These are phyloP conservation scores for Candidula unifasciata DNA, from an alignment of 2,888 invertebrate genomes.

Conservation along the genomic window DNA sequence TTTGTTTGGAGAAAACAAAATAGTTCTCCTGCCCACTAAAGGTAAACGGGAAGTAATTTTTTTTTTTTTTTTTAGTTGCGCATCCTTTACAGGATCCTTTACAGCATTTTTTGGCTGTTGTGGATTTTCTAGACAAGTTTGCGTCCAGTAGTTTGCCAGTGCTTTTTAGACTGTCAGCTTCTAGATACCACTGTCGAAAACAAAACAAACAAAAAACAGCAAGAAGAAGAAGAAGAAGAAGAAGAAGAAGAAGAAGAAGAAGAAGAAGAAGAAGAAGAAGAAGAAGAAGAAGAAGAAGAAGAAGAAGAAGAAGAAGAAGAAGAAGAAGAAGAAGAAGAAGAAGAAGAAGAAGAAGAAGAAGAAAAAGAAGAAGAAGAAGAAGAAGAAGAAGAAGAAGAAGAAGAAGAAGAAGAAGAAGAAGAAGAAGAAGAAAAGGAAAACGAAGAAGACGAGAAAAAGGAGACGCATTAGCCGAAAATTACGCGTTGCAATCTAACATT, in stretches of 20 bases:
- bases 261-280: not conserved
- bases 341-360: constrained; percentile 18
- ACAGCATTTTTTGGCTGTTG: no score
- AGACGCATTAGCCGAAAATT: not conserved
- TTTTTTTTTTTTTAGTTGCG: no score
- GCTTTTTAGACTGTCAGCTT: no score
- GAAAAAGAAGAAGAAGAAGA: constrained; percentile 30
- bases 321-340: not conserved
- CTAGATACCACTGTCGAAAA: no score
- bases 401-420: constrained; percentile 1
- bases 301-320: constrained; percentile 31
- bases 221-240: not conserved
- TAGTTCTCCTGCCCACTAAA: no score
- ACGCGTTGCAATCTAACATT: no score
- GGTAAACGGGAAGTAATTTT: no score
- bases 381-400: constrained; percentile 26
- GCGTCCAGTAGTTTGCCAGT: no score
- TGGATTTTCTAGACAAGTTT: no score
- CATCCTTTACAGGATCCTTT: no score
- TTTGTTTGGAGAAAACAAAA: no score
- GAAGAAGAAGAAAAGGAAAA: not conserved
- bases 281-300: constrained; percentile 23
- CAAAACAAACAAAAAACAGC: no score
- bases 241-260: not conserved
- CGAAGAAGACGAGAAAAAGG: not conserved